Evolutionary conservation across 2,888 invertebrate genomes (phyloP), one percentile per base, ranked within the genome.

Genomic region (Diloba caeruleocephala): DNA sequence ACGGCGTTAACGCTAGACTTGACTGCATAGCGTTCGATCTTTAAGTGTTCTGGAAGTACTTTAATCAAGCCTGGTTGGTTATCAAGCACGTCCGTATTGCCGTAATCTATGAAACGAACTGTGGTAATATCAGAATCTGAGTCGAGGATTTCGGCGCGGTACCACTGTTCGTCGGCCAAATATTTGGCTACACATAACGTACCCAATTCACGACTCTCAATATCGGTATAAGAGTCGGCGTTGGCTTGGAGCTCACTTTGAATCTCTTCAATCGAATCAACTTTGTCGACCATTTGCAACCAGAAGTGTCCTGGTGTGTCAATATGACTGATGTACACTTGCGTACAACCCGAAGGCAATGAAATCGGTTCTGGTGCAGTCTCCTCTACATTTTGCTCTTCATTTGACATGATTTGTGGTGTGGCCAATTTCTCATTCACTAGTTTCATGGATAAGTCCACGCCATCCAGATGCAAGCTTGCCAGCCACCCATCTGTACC

Each of bases 101-200:
- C 97, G 72, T 95, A 97, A 79, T 97, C 97, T 9, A 97, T 94
- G 71, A 97, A 97, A 23, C 96, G 94, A 0, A 97, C 95, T 0
- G 96, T 96, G 7, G 96, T 96, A 28, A 97, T 95, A 60, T 97
- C 97, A 4, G 95, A 93, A 60, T 96, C 96, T 0, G 96, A 95
- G 79, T 97, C 98, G 29, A 98, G 94, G 6, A 99, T 96, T 79
- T 96, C 96, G 0, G 98, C 99, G 51, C 99, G 95, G 85, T 99
- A 99, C 99, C 99, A 99, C 61, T 95, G 95, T 29, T 96, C 96
- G 79, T 99, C 98, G 1, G 95, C 96, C 0, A 96, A 95, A 83
- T 97, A 98, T 76, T 96, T 96, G 0, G 98, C 98, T 37, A 96
- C 93, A 71, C 97, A 97, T 0, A 95, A 76, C 0, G 95, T 94